Percentiles rank a stretch among this genome's conserved stretches.
phyloP scores from a whole-genome alignment of 2,797 vertebrate genomes.

The Dryobates pubescens region DNA sequence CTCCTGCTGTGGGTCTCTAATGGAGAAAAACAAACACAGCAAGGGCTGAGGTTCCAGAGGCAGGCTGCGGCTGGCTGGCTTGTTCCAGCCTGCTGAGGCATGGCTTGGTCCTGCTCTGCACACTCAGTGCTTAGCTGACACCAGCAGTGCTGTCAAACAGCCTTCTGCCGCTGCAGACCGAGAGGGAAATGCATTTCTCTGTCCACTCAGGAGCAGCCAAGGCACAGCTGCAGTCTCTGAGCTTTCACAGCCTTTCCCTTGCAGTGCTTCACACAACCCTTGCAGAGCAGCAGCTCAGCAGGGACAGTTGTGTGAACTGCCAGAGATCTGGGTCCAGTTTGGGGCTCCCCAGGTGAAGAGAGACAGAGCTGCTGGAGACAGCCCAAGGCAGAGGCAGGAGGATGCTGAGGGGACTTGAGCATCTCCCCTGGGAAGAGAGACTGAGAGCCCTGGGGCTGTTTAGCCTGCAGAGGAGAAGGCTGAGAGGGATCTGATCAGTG shows the following conservation, averaged over 20 bases:
- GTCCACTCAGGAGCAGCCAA: background rate
- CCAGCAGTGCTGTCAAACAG: background rate
- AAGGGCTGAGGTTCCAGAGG: background rate
- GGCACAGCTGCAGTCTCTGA: background rate
- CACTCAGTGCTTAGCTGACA: conserved; percentile 5
- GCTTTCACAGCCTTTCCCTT: background rate
- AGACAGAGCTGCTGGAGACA: no score
- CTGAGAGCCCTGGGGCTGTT: no score
- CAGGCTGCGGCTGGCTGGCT: conserved; percentile 21
- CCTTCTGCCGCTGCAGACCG: background rate
- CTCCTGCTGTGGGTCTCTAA: conserved; percentile 25
- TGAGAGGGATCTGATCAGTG: no score
- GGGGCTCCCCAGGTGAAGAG: no score
- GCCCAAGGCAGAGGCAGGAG: no score
- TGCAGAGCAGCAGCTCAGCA: background rate
- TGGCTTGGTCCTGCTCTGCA: background rate
- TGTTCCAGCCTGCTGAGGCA: conserved; percentile 2
- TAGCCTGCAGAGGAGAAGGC: no score
- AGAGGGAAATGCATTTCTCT: background rate
- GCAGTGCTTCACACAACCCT: background rate
- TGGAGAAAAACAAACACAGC: conserved; percentile 34
- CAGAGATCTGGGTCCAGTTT: background rate
- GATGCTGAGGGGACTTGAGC: no score
- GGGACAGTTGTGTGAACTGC: background rate
- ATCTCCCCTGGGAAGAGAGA: no score